A percentile compares a stretch with the other conserved stretches of the same genome.
Conservation (phyloP, 2,113 vertebrate genomes). For the Aptenodytes patagonicus region DNA sequence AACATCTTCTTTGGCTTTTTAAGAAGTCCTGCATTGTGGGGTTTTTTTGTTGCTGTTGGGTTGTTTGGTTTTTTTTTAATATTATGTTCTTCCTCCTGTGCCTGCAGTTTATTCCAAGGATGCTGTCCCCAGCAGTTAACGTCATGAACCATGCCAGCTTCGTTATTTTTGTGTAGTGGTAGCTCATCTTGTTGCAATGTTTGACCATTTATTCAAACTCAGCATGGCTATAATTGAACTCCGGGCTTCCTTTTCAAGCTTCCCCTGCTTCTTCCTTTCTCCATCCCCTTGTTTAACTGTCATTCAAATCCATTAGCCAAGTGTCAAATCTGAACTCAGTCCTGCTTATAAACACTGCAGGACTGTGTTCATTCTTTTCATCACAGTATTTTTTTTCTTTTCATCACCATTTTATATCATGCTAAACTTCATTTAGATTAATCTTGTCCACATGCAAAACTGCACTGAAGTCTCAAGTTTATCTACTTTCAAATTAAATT, state of each 20-base stretch:
- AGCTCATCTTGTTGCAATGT: not conserved
- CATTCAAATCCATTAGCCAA: not conserved
- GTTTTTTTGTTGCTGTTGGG: not conserved
- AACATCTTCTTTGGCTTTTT: not conserved
- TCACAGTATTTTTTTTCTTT: not conserved
- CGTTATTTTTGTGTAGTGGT: not conserved
- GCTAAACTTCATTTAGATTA: not conserved
- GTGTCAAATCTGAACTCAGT: not conserved
- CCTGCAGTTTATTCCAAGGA: not conserved
- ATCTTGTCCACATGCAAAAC: not conserved
- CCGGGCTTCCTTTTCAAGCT: not conserved
- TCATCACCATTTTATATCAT: not conserved
- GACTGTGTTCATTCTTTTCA: not conserved
- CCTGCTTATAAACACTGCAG: accelerated
- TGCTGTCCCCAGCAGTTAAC: not conserved
- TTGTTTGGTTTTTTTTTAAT: not conserved
- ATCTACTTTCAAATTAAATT: not conserved
- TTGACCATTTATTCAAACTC: not conserved
- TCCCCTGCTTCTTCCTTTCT: not conserved
- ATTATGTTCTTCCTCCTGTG: not conserved
- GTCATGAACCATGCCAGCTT: not conserved
- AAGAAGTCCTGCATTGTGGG: not conserved
- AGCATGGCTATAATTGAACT: not conserved
- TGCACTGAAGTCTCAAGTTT: not conserved
- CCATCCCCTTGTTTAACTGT: not conserved